Evolutionary conservation across 1,140 invertebrate species (phyloP), one percentile per base, ranked within the genome.

Genomic region (Ditylenchus dipsaci): DNA sequence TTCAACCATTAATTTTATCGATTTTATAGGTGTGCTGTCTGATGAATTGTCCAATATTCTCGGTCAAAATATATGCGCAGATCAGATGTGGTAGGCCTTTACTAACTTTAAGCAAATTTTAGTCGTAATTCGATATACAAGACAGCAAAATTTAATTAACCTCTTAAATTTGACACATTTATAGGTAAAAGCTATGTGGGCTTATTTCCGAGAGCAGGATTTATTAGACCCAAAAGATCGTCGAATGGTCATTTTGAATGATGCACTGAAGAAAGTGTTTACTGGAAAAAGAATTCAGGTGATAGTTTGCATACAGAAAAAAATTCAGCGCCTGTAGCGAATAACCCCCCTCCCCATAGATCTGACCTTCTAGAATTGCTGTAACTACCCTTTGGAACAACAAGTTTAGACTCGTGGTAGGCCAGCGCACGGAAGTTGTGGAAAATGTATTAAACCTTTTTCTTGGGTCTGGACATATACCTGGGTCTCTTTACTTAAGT

Each of bases 191-290:
- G 65, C n/a, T n/a, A 72, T 72, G 70, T 72, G 70, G 70, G 72
- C 63, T 29, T 72, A 72, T 45, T 72, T 72, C 63, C 30, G 42
- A 43, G 56, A 75, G 30, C 53, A 75, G 30, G 56, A 75, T 29
- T 43, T 72, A 19, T 11, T 72, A 15, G 70, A 72, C 42, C 70
- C 71, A 58, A 72, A 72, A 29, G 72, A 72, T 47, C 61, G 61
- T n/a, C 72, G 70, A 33, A 30, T 73, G n/a, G 70, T 72, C n/a
- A 73, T 72, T 58, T 30, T 42, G 23, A 72, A 72, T 68, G 70
- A 72, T 11, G 21, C 19, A 57, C 15, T 75, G 13, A 23, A 47
- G 19, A 27, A 38, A 1, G 47, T 72, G 17, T 72, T 72, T 43
- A n/a, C 23, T 1, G 19, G 17, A 17, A 66, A 71, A 26, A 61